phyloP scores from a whole-genome alignment of 64 coral and sea anemone species.

The Montipora sp. region DNA sequence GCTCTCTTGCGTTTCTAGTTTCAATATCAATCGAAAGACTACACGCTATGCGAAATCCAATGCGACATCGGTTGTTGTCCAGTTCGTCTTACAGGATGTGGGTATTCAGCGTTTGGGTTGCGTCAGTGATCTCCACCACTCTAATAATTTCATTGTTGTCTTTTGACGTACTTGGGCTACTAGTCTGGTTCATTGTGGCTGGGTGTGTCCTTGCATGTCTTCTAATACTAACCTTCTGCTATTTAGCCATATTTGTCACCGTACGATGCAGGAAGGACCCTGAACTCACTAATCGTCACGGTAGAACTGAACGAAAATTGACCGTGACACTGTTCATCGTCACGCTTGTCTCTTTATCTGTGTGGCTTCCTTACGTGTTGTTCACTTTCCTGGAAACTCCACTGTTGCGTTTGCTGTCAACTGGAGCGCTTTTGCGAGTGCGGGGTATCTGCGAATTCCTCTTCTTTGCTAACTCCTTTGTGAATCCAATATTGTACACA shows the following conservation, averaged over 20 bases:
- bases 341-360: not conserved
- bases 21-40: constrained; percentile 40
- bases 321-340: constrained; percentile 37
- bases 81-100: not conserved
- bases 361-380: constrained; percentile 25
- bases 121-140: not conserved
- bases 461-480: constrained; percentile 38
- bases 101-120: not conserved
- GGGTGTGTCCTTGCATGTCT: not conserved
- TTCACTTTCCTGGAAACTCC: constrained; percentile 13
- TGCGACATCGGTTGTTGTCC: not conserved
- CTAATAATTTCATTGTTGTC: not conserved
- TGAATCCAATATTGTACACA: constrained; percentile 34
- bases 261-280: not conserved
- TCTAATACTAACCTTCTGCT: not conserved
- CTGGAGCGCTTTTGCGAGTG: not conserved
- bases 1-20: constrained; percentile 21
- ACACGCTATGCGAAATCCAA: constrained; percentile 26
- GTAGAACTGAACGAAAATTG: constrained; percentile 2
- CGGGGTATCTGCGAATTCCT: not conserved
- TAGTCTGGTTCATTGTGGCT: constrained; percentile 1
- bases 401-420: not conserved
- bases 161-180: not conserved
- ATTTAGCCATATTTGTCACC: constrained; percentile 4
- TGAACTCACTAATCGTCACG: not conserved